phyloP scores from a whole-genome alignment of 2,888 invertebrate species.

The Syrista parreyssii region DNA sequence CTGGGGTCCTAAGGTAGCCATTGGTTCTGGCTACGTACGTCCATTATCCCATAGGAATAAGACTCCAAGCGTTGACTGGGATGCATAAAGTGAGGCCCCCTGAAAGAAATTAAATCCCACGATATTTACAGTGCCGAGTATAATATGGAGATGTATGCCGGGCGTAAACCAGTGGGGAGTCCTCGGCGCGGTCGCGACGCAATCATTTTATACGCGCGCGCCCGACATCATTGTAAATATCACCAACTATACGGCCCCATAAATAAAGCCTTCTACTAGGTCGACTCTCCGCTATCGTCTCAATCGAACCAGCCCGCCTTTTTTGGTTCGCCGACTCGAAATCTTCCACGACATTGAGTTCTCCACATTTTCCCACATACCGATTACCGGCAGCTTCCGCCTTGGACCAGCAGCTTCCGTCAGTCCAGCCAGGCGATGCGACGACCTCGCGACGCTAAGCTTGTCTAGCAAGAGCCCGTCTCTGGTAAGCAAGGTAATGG shows the following conservation, averaged over 20 bases:
- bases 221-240: slow-evolving; percentile 63
- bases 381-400: background rate
- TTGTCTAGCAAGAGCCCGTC: background rate
- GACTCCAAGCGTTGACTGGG: background rate
- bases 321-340: background rate
- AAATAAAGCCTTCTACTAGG: slow-evolving; percentile 41
- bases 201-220: slow-evolving; percentile 47
- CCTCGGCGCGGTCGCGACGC: slow-evolving; percentile 47
- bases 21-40: background rate
- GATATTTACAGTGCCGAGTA: slow-evolving; percentile 54
- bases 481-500: background rate
- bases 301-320: background rate
- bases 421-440: background rate
- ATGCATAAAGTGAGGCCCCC: slow-evolving; percentile 20
- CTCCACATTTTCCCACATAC: background rate
- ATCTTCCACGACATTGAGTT: background rate
- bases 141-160: slow-evolving; percentile 51
- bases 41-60: background rate
- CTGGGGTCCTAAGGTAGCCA: background rate
- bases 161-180: slow-evolving; percentile 62
- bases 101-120: slow-evolving; percentile 47
- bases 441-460: background rate
- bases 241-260: slow-evolving; percentile 59
- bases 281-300: slow-evolving; percentile 14
- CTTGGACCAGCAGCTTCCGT: background rate